Evolutionary conservation across 2,888 invertebrate species (phyloP), one percentile per base, ranked within the genome.

Genomic region (Lasioglossum vierecki): DNA sequence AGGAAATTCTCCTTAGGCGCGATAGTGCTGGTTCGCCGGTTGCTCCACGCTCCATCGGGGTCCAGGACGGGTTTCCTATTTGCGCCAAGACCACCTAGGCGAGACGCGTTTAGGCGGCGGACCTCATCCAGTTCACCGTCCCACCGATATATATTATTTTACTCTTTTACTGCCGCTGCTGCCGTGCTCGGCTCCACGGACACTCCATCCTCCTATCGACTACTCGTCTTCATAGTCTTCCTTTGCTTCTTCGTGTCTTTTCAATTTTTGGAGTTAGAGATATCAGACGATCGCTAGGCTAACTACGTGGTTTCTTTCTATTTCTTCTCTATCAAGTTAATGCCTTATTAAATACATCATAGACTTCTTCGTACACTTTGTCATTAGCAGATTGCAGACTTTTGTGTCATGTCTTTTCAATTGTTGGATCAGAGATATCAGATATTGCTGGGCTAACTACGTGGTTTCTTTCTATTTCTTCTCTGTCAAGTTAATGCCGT

Each of bases 1-100:
- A 81, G 80, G 86, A 86, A 86, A 86, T 85, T 86, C 86, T 81
- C 79, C 79, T 76, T 44, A 30, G 66, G 44, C 76, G 76, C 76
- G 76, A 68, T 76, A 73, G 57, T 39, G 72, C 74, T 71, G 70
- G 63, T 80, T 22, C 70, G 68, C 68, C 53, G 68, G 80, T 70
- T 63, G 73, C 80, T 76, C 80, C 70, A 73, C 66, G 73, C 82
- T 88, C 80, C 82, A 77, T 83, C 83, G 83, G 79, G 77, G 80
- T 73, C 84, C 89, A 63, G 72, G 88, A 88, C 85, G 90, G 76
- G 86, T 88, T 89, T 88, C 85, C 90, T 82, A 88, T 85, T 84
- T 76, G 88, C 84, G 79, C 82, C 71, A 75, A 80, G 84, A 86
- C 86, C 88, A 88, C 83, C 86, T 84, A 82, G 84, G 80, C 88